phyloP scores from a whole-genome alignment of 2,113 vertebrate genomes.

The Calonectris borealis region DNA sequence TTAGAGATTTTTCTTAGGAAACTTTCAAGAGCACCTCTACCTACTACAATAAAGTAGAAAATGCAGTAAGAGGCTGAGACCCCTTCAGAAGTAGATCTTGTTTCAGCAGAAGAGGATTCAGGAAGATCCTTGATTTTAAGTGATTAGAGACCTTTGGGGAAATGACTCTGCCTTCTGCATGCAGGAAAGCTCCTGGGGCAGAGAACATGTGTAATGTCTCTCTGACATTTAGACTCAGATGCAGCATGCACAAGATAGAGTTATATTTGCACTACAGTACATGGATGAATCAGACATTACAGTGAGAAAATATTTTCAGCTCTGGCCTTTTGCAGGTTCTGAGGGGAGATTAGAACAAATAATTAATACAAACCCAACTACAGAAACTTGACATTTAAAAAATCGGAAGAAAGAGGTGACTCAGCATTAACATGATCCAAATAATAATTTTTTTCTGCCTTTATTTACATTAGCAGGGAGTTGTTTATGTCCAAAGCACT shows the following conservation, averaged over 20 bases:
- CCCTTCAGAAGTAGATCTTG: not conserved
- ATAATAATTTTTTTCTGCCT: not conserved
- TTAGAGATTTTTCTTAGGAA: not conserved
- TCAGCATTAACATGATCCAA: not conserved
- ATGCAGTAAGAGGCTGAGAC: not conserved
- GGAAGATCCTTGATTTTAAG: not conserved
- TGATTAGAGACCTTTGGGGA: not conserved
- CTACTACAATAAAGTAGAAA: not conserved
- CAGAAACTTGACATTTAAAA: conserved; percentile 32
- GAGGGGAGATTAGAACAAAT: conserved; percentile 2
- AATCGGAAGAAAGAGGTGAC: conserved; percentile 17
- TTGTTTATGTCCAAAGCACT: not conserved
- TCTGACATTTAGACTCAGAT: conserved; percentile 16
- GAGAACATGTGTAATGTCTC: not conserved
- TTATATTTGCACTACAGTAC: not conserved
- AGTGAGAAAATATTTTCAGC: conserved; percentile 19
- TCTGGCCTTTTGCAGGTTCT: conserved; percentile 24
- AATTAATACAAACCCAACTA: not conserved
- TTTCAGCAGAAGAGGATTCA: not conserved
- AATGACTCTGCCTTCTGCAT: not conserved
- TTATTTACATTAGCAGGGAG: not conserved
- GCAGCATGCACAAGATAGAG: not conserved
- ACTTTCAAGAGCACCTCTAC: not conserved
- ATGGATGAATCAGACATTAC: conserved; percentile 12
- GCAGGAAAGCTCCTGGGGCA: not conserved